phyloP scores from a whole-genome alignment of 2,888 invertebrate species.

The Homarus gammarus region DNA sequence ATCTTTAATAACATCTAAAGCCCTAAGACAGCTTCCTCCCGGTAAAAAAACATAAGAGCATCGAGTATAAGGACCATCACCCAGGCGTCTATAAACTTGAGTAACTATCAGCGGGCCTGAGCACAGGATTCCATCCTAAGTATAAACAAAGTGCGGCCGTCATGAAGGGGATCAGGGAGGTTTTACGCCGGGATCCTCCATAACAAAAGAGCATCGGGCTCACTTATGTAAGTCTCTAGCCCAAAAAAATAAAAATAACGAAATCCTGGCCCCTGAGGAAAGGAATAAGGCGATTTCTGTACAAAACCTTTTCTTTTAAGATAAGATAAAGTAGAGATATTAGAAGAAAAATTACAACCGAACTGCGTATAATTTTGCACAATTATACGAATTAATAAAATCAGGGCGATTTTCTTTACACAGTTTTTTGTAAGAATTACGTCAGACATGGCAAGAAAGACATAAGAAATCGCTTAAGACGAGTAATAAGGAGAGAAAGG shows the following conservation, averaged over 20 bases:
- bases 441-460: too few relatives aligned
- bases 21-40: background rate
- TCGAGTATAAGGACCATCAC: background rate
- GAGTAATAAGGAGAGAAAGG: too few relatives aligned
- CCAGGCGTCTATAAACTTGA: background rate
- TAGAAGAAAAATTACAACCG: too few relatives aligned
- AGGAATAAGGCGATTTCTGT: background rate
- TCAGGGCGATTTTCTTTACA: too few relatives aligned
- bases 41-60: background rate
- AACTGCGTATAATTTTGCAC: too few relatives aligned
- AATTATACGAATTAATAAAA: too few relatives aligned
- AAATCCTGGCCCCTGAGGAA: background rate
- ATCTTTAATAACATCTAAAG: background rate
- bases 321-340: too few relatives aligned
- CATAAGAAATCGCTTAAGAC: too few relatives aligned
- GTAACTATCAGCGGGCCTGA: background rate
- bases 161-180: constrained; percentile 8
- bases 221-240: background rate
- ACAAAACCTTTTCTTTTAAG: too few relatives aligned
- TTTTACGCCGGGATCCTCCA: background rate
- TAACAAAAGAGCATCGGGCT: constrained; percentile 1
- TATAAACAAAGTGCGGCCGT: constrained; percentile 4
- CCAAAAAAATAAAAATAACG: background rate
- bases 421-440: too few relatives aligned
- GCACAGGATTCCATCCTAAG: background rate